phyloP scores from a whole-genome alignment of 2,888 invertebrate species.

The Tachystola acroxantha region DNA sequence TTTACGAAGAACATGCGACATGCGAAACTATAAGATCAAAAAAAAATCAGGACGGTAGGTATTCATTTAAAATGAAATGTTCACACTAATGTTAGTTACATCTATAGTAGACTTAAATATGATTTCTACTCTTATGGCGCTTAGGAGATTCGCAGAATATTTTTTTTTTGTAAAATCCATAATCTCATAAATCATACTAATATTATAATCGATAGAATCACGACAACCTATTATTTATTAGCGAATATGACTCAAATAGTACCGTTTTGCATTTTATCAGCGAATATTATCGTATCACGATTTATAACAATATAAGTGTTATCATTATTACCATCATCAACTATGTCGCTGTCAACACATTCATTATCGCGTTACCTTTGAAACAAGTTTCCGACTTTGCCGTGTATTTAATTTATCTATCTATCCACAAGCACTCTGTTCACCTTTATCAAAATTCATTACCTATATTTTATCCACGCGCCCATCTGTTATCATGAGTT shows the following conservation, averaged over 20 bases:
- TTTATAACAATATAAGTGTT: constrained; percentile 31
- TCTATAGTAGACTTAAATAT: no score
- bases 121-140: no score
- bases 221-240: no score
- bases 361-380: constrained; percentile 37
- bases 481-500: constrained; percentile 63
- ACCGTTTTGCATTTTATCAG: constrained; percentile 5
- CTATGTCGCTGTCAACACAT: constrained; percentile 36
- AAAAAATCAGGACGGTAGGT: not conserved
- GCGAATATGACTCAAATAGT: not conserved
- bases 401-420: constrained; percentile 36
- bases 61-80: not conserved
- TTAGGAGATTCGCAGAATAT: no score
- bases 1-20: no score
- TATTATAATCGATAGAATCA: no score
- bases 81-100: no score
- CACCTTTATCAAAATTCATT: constrained; percentile 69
- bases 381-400: constrained; percentile 35
- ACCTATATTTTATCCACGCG: constrained; percentile 67
- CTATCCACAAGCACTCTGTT: constrained; percentile 33
- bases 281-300: constrained; percentile 7
- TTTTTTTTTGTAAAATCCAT: no score
- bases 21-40: not conserved
- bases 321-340: constrained; percentile 34
- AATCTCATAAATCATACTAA: no score